Evolutionary conservation across 2,113 vertebrate genomes (phyloP).

Genomic region (Rhabdornis inornatus): DNA sequence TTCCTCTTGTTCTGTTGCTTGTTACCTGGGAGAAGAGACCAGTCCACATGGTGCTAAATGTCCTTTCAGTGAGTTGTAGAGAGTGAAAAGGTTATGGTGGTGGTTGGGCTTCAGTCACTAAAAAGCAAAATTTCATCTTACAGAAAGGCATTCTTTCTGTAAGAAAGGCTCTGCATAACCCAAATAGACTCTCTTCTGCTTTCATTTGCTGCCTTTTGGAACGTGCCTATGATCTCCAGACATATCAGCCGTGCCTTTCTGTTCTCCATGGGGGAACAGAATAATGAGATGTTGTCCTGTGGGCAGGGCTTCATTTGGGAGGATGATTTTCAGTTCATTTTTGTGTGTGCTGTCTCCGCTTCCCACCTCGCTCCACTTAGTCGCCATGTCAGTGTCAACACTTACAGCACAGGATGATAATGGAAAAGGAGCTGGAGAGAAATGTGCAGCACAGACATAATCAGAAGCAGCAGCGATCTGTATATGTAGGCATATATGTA

Average conservation of each 20-base stretch:
- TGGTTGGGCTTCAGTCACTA: not conserved
- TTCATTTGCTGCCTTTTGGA: not conserved
- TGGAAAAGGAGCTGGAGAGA: not conserved
- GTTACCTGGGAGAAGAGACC: not conserved
- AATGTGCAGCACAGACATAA: not conserved
- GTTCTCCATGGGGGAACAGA: constrained; percentile 18
- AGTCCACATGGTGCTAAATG: fast-evolving
- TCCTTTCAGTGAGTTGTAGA: not conserved
- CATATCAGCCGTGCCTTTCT: not conserved
- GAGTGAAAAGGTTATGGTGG: not conserved
- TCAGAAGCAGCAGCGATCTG: not conserved
- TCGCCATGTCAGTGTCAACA: not conserved
- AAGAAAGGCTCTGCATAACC: not conserved
- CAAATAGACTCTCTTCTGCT: not conserved
- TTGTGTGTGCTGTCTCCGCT: fast-evolving
- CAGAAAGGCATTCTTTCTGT: not conserved
- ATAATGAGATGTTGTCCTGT: constrained; percentile 39
- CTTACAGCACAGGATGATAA: not conserved
- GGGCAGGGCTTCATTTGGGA: not conserved
- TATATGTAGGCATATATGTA: not conserved
- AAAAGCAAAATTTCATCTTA: not conserved
- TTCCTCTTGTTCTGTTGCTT: not conserved
- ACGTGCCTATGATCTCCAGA: not conserved
- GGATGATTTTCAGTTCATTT: not conserved
- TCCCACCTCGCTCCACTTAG: not conserved